A percentile compares a stretch with the other conserved stretches of the same genome.
phyloP scores from a whole-genome alignment of 2,113 vertebrate species.

The Coregonus clupeaformis region DNA sequence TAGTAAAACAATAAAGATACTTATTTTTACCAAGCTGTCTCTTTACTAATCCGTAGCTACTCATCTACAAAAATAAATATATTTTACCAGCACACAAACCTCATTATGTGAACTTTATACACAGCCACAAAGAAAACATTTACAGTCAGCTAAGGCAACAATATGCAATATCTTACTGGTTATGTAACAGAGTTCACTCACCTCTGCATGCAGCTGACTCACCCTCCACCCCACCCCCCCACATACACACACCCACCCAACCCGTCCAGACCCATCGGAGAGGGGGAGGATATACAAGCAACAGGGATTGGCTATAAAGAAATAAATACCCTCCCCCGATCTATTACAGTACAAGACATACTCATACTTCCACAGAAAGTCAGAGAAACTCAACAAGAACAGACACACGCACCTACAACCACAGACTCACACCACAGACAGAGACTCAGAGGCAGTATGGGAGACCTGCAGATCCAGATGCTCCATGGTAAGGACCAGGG shows the following conservation, averaged over 20 bases:
- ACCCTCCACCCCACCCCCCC: neutral
- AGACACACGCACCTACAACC: slow-evolving; percentile 24
- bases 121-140: neutral
- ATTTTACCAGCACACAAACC: neutral
- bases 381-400: slow-evolving; percentile 5
- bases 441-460: slow-evolving; percentile 16
- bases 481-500: neutral
- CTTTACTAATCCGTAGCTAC: neutral
- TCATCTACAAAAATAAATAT: neutral
- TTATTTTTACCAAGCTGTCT: slow-evolving; percentile 42
- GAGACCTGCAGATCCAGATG: slow-evolving; percentile 4
- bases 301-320: neutral
- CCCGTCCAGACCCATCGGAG: neutral
- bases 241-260: neutral
- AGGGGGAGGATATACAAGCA: neutral
- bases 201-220: neutral
- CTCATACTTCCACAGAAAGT: too few species aligned
- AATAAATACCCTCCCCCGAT: neutral
- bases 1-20: slow-evolving; percentile 37
- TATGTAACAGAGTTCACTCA: neutral
- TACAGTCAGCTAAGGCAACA: neutral
- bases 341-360: too few species aligned
- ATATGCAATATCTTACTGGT: neutral
- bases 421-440: neutral
- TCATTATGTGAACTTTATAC: neutral